Conservation (phyloP, 1,140 invertebrate genomes). For the Goniozus legneri region DNA sequence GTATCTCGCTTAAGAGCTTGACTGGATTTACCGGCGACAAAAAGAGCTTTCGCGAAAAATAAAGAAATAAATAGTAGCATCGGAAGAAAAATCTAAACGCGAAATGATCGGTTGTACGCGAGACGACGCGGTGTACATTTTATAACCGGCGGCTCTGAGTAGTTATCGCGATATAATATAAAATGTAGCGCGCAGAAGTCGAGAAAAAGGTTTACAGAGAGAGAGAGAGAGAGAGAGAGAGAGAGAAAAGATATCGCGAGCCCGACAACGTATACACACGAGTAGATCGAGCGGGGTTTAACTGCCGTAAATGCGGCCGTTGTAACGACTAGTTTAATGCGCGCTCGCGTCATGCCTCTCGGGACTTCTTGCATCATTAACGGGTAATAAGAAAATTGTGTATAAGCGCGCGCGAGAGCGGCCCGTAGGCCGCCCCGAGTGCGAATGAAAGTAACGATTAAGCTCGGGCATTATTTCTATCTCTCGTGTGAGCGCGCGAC, state of each 20-base stretch:
- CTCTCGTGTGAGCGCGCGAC: background rate
- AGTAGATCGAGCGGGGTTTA: constrained; percentile 11
- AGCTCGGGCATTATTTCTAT: constrained; percentile 27
- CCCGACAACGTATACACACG: no score
- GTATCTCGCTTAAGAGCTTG: no score
- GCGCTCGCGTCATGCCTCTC: constrained; percentile 9
- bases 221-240: background rate
- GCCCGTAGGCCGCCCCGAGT: background rate
- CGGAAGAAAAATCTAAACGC: background rate
- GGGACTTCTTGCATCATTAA: constrained; percentile 30
- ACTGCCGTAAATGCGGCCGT: constrained; percentile 23
- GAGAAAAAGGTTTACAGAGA: background rate
- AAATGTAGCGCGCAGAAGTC: constrained; percentile 14
- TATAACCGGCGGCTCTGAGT: constrained; percentile 10
- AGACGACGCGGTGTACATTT: constrained; percentile 8
- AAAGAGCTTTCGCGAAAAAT: background rate
- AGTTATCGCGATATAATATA: constrained; percentile 19
- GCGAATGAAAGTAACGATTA: constrained; percentile 21
- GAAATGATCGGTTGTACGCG: no score
- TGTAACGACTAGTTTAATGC: constrained; percentile 30
- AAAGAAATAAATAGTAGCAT: background rate
- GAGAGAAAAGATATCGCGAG: background rate
- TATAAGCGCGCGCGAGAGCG: background rate
- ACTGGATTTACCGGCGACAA: no score
- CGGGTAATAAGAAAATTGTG: constrained; percentile 33